Base-by-base conservation (phyloP, 35 echinoderm and acorn worm genomes). In the Lytechinus pictus region DNA sequence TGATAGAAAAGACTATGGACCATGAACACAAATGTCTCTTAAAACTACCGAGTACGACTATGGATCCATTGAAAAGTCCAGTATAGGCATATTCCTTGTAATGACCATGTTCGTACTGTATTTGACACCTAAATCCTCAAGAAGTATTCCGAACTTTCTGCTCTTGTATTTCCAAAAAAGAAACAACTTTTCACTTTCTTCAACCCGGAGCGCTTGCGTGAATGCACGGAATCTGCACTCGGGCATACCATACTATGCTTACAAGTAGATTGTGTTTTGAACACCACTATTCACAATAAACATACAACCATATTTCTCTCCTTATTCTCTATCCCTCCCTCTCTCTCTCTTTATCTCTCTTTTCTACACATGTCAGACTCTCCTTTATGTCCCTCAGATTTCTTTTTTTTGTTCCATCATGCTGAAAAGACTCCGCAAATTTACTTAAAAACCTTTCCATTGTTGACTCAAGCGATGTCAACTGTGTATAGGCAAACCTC, bases 381-480 rank as follows among this genome's bases (percentile, higher is more conserved):
- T 79, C 16, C n/a, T 79, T 79, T 16, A 79, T 79, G n/a, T 79
- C 66, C 66, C 66, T 24, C 21, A 16, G 66, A 60, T 79, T 79
- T 58, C 56, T 24, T 79, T 79, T n/a, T 79, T 79, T 24, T 79
- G 21, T 79, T 16, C 66, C 21, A 7, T 79, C 66, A 79, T 16
- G 8, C 66, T 79, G 66, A 79, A 79, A 79, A 79, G 66, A 24
- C 66, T 79, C 66, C 19, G 66, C 66, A 79, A 79, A 79, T 79
- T 79, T 79, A 79, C 66, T 79, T 79, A n/a, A 79, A 79, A 79
- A 79, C 66, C 66, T 79, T n/a, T 79, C 66, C 66, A 79, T 79
- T 79, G 66, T 79, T 79, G 19, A 79, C 66, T 79, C 66, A 79
- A 79, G 66, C 66, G 66, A 79, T 79, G 66, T 79, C 66, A 79